Percentiles rank a stretch among this genome's conserved stretches.
phyloP scores from a whole-genome alignment of 2,797 vertebrate species.

The Pangasius mekongensis region DNA sequence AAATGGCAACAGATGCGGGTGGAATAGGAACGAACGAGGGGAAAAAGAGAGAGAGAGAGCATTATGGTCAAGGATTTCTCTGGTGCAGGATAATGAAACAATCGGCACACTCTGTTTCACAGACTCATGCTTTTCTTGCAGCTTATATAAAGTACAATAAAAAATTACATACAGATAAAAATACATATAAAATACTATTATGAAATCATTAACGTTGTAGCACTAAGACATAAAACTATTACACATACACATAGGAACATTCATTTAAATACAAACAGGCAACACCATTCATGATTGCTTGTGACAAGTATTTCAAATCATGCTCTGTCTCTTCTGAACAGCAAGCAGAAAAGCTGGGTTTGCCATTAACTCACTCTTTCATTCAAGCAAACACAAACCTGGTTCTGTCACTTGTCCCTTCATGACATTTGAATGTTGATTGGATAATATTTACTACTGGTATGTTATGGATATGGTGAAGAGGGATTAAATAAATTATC shows the following conservation, averaged over 20 bases:
- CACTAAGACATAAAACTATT: neutral
- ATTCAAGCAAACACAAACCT: neutral
- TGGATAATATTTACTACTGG: neutral
- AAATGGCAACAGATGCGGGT: conserved; percentile 16
- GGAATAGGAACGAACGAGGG: conserved; percentile 50
- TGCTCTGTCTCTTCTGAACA: neutral
- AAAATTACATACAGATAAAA: neutral
- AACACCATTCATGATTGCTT: neutral
- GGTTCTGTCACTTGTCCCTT: neutral
- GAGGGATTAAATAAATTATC: neutral
- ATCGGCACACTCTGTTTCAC: neutral
- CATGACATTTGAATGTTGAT: neutral
- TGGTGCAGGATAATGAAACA: neutral
- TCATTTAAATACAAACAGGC: neutral
- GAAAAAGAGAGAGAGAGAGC: neutral
- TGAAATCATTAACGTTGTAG: neutral
- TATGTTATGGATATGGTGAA: neutral
- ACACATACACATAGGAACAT: neutral
- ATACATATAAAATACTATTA: neutral
- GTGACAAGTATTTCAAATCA: neutral
- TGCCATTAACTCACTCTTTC: neutral
- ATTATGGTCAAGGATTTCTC: conserved; percentile 20
- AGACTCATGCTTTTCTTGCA: neutral
- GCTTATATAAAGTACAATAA: neutral
- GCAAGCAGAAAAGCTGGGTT: neutral